Evolutionary conservation across 2,113 vertebrate genomes (phyloP), one percentile per base, ranked within the genome.

Genomic region (Pterocles burchelli): DNA sequence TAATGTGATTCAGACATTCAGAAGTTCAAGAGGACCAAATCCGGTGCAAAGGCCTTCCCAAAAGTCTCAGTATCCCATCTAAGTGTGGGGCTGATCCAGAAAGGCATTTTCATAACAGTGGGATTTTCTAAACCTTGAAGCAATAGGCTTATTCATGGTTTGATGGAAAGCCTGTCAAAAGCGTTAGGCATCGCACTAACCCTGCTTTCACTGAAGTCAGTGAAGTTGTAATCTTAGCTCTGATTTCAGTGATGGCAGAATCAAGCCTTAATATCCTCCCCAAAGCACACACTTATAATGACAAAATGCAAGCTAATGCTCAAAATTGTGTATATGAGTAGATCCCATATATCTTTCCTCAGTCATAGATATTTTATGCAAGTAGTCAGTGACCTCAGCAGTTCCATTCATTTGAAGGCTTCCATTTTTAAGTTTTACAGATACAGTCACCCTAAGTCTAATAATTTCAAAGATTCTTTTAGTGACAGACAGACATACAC

Each of bases 391-490:
- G 80, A 92, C 83, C 88, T 80, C 90, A 95, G 68, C 46, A 84
- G 31, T 58, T 94, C 54, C 48, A 73, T 33, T 89, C 13, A 70
- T 65, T 65, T 34, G 80, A 76, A 90, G 61, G 22, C 36, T 67
- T 93, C 57, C 3, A 67, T 72, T 88, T 88, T 85, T 18, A 26
- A 70, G 85, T 83, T 83, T 73, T 70, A 75, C 49, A 77, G 58
- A 57, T 68, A 55, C 26, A 89, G 24, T 5, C 49, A 83, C 58
- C 45, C 81, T 58, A 84, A 95, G 16, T 51, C 83, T 90, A 86
- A 85, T 96, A 68, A 95, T 95, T 96, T 95, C 68, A 76, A 91
- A 91, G 59, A 38, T 61, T 46, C 15, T 83, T 74, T 80, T 22
- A 78, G 45, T 58, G 87, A 91, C 92, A 96, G 92, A 90, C 81